These are phyloP conservation scores for Rhamnusium bicolor DNA, from an alignment of 2,888 invertebrate genomes.

Conservation along the genomic window DNA sequence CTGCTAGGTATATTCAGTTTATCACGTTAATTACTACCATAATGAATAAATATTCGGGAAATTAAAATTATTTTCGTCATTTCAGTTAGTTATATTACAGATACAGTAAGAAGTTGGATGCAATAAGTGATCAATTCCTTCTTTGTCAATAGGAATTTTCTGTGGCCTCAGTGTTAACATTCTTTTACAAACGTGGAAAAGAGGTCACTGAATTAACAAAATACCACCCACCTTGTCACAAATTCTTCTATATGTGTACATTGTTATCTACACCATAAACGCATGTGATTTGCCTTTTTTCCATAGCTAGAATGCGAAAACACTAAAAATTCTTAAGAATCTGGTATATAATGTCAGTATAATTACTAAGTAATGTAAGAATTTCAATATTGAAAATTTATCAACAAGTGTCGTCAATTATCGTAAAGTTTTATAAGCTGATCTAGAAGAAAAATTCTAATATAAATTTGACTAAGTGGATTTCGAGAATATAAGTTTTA, in stretches of 20 bases:
- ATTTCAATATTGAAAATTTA: constrained; percentile 22
- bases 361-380: constrained; percentile 17
- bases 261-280: constrained; percentile 13
- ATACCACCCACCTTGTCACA: constrained; percentile 20
- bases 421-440: constrained; percentile 6
- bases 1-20: too few relatives aligned
- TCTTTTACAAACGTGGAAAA: background rate
- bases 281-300: constrained; percentile 8
- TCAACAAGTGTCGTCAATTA: constrained; percentile 13
- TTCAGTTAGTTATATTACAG: too few relatives aligned
- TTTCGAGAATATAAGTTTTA: too few relatives aligned
- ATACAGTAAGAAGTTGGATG: too few relatives aligned
- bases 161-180: too few relatives aligned
- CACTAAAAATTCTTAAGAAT: constrained; percentile 13
- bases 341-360: background rate
- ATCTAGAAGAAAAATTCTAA: background rate
- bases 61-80: too few relatives aligned
- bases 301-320: constrained; percentile 11
- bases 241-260: background rate
- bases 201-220: background rate
- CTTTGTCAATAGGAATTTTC: too few relatives aligned
- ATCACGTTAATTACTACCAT: too few relatives aligned
- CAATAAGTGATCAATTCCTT: too few relatives aligned
- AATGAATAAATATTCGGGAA: too few relatives aligned
- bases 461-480: background rate